phyloP scores from a whole-genome alignment of 2,888 invertebrate genomes.

The Ochlodes sylvanus region DNA sequence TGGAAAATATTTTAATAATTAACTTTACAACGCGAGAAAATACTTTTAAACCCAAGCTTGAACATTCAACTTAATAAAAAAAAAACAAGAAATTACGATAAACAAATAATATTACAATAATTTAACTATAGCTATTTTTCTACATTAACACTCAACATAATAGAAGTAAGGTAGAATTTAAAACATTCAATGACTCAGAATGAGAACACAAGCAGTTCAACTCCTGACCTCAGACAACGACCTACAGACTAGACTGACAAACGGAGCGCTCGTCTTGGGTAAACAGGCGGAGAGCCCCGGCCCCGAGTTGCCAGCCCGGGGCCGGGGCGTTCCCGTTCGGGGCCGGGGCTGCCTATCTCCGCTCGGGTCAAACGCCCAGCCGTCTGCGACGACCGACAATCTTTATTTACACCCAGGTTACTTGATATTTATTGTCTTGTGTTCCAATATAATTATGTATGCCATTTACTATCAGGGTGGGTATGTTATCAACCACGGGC shows the following conservation, averaged over 20 bases:
- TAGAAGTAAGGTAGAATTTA: not conserved
- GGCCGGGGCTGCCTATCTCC: not conserved
- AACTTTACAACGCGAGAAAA: too few relatives aligned
- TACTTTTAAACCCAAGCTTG: too few relatives aligned
- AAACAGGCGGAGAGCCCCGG: conserved; percentile 15
- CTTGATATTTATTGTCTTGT: conserved; percentile 8
- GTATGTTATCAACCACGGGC: too few relatives aligned
- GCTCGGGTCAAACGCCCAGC: conserved; percentile 19
- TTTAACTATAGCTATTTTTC: too few relatives aligned
- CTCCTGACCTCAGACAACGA: conserved; percentile 36
- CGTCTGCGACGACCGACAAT: not conserved
- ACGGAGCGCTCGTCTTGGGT: not conserved
- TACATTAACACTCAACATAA: too few relatives aligned
- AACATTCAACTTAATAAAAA: too few relatives aligned
- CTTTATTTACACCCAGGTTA: conserved; percentile 7
- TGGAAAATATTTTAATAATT: too few relatives aligned
- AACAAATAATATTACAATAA: too few relatives aligned
- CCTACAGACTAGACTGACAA: conserved; percentile 31
- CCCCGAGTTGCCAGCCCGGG: conserved; percentile 1
- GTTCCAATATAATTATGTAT: too few relatives aligned
- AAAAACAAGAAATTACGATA: too few relatives aligned
- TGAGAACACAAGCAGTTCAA: not conserved
- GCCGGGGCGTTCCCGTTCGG: conserved; percentile 15
- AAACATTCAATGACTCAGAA: not conserved
- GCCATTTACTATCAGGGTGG: too few relatives aligned